Evolutionary conservation across 2,797 vertebrate species (phyloP).

Genomic region (Megalops cyprinoides): DNA sequence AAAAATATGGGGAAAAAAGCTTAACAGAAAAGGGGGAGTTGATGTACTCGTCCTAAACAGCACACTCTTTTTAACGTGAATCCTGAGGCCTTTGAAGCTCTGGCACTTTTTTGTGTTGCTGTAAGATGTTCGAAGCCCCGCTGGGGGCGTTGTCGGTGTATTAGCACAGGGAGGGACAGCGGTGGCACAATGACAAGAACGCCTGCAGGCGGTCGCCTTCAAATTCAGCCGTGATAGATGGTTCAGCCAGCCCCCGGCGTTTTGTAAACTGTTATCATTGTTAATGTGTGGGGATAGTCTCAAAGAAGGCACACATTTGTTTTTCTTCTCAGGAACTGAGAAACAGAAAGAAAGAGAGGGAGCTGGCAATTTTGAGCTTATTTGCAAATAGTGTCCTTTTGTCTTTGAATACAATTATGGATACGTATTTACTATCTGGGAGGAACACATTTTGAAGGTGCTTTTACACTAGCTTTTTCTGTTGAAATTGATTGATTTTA

Average conservation of each 20-base stretch:
- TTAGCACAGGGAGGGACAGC: background rate
- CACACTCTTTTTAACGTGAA: background rate
- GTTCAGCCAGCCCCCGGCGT: background rate
- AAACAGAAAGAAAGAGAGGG: background rate
- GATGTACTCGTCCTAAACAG: background rate
- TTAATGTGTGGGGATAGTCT: background rate
- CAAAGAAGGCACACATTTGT: background rate
- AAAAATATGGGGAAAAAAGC: background rate
- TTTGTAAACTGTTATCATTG: slow-evolving; percentile 8
- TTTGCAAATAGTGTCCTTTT: background rate
- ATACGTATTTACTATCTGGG: background rate
- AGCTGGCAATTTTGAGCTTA: background rate
- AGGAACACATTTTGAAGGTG: background rate
- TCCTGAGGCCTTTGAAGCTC: background rate
- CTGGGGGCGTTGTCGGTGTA: background rate
- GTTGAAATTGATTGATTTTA: background rate
- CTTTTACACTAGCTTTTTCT: background rate
- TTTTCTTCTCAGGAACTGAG: background rate
- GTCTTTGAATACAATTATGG: background rate
- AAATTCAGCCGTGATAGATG: background rate
- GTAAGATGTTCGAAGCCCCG: background rate
- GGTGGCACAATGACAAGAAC: background rate
- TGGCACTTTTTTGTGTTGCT: background rate
- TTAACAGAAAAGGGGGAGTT: background rate
- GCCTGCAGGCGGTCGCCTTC: background rate